A percentile compares a stretch with the other conserved stretches of the same genome.
Evolutionary conservation across 2,888 invertebrate species (phyloP).

Genomic region (Athalia circularis): DNA sequence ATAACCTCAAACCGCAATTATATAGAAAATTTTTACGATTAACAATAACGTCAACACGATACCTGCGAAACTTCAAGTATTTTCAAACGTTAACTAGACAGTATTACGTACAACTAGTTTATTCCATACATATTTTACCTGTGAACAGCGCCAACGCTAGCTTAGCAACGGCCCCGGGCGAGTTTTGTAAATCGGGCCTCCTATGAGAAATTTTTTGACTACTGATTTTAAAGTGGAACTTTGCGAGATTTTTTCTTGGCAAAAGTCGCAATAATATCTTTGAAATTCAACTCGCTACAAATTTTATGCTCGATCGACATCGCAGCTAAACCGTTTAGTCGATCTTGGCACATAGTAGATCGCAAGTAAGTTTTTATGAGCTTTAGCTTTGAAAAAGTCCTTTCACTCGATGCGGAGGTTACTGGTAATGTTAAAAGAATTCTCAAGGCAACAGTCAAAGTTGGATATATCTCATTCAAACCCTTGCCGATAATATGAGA

Average conservation of each 20-base stretch:
- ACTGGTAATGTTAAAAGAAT: constrained; percentile 39
- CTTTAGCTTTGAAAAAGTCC: constrained; percentile 29
- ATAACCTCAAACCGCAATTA: no score
- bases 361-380: constrained; percentile 31
- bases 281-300: constrained; percentile 5
- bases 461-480: constrained; percentile 41
- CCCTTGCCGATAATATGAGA: constrained; percentile 27
- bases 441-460: constrained; percentile 17
- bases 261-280: constrained; percentile 20
- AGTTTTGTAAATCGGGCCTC: constrained; percentile 12
- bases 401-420: constrained; percentile 43
- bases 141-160: constrained; percentile 26
- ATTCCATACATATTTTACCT: no score
- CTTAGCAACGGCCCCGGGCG: neutral
- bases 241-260: constrained; percentile 25
- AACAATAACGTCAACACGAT: no score
- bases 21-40: no score
- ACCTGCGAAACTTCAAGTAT: no score
- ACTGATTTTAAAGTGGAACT: constrained; percentile 19
- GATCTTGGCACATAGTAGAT: constrained; percentile 24
- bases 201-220: neutral
- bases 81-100: no score
- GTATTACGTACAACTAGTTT: no score
- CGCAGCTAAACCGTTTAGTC: constrained; percentile 2
- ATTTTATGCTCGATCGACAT: constrained; percentile 10